phyloP scores from a whole-genome alignment of 2,113 vertebrate species.

The Felis chaus region DNA sequence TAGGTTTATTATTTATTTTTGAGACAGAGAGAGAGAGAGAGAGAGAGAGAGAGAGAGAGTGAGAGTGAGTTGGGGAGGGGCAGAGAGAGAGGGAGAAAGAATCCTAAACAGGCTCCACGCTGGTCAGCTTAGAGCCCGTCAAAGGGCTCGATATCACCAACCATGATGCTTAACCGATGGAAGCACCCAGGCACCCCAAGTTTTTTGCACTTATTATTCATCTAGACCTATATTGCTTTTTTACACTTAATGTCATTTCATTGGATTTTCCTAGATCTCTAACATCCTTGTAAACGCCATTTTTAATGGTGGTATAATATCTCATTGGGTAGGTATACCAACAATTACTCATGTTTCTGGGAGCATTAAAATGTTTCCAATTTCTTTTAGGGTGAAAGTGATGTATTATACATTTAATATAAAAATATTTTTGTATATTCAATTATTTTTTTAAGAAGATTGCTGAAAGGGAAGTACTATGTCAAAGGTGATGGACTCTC shows the following conservation, averaged over 20 bases:
- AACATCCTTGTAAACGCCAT: background rate
- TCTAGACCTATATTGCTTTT: background rate
- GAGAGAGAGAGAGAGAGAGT: too few relatives aligned
- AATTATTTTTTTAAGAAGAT: conserved; percentile 2
- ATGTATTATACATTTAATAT: background rate
- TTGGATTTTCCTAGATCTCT: background rate
- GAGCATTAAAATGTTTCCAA: background rate
- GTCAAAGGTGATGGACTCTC: background rate
- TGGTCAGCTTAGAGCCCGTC: too few relatives aligned
- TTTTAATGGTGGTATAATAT: background rate
- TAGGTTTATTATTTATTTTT: too few relatives aligned
- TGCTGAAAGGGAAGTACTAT: background rate
- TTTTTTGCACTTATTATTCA: background rate
- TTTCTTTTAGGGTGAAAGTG: background rate
- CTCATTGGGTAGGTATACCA: background rate
- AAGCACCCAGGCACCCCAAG: too few relatives aligned
- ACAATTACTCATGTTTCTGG: background rate
- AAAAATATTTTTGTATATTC: background rate
- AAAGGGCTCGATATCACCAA: rapidly evolving
- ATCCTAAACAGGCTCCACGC: too few relatives aligned
- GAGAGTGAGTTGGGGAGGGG: too few relatives aligned
- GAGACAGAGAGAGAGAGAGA: too few relatives aligned
- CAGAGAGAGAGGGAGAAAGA: too few relatives aligned
- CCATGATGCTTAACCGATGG: too few relatives aligned
- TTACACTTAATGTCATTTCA: background rate